Percentiles rank a stretch among this genome's conserved stretches.
Evolutionary conservation across 2,888 invertebrate species (phyloP).

Genomic region (Agrilus mali): DNA sequence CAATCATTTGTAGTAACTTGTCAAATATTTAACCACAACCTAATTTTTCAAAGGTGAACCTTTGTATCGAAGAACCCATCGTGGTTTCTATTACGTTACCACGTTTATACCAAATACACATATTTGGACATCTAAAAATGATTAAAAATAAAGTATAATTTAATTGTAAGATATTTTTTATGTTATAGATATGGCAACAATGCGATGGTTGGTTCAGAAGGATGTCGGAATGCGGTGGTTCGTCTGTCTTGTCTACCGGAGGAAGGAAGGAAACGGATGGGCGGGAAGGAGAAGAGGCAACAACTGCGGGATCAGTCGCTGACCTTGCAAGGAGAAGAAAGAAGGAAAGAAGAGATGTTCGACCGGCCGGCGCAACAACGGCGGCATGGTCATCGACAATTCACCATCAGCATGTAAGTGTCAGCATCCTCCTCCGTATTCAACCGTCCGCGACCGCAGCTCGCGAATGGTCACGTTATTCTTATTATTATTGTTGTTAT

Average conservation of each 20-base stretch:
- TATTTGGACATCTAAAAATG: no score
- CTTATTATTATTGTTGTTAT: no score
- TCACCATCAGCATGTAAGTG: constrained; percentile 9
- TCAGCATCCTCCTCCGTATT: constrained; percentile 21
- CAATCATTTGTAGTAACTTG: no score
- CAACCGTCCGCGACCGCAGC: constrained; percentile 17
- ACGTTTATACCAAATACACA: no score
- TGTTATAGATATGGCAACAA: constrained; percentile 19
- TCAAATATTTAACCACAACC: no score
- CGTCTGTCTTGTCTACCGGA: constrained; percentile 15
- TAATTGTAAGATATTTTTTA: not conserved
- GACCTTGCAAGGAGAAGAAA: constrained; percentile 34
- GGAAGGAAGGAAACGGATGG: constrained; percentile 31
- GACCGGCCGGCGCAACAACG: constrained; percentile 8
- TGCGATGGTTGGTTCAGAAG: constrained; percentile 10
- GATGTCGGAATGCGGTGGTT: constrained; percentile 21
- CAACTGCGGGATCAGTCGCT: constrained; percentile 34
- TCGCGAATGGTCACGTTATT: no score
- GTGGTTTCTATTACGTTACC: no score
- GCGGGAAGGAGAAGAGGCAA: constrained; percentile 17
- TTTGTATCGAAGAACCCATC: no score
- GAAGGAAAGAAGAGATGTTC: constrained; percentile 15
- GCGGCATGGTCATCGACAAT: constrained; percentile 7
- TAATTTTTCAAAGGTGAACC: no score
- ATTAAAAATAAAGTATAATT: no score